Conservation (phyloP, 2,113 vertebrate genomes). For the Clarias gariepinus region DNA sequence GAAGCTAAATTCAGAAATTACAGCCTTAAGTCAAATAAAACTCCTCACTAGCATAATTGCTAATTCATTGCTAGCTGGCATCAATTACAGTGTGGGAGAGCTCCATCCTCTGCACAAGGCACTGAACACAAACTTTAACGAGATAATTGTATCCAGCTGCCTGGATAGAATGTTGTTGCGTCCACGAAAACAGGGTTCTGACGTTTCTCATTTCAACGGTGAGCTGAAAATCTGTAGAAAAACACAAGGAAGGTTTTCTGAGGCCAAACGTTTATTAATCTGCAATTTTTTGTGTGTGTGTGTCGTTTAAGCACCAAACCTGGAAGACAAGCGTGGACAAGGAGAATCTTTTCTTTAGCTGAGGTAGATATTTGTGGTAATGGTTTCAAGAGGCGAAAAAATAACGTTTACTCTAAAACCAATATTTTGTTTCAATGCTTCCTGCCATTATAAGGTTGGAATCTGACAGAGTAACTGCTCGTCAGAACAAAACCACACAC, state of each 20-base stretch:
- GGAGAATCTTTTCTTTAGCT: constrained; percentile 7
- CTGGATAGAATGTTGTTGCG: constrained; percentile 18
- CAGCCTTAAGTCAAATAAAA: constrained; percentile 20
- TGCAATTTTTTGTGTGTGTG: background rate
- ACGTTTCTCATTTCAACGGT: constrained; percentile 17
- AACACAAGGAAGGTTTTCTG: constrained; percentile 24
- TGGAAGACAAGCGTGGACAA: background rate
- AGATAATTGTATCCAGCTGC: constrained; percentile 66
- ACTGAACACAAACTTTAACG: constrained; percentile 23
- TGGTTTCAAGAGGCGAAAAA: constrained; percentile 37
- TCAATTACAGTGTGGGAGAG: constrained; percentile 27
- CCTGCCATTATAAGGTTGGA: constrained; percentile 44
- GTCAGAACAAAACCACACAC: constrained; percentile 10
- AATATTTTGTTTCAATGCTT: constrained; percentile 51
- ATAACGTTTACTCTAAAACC: constrained; percentile 35
- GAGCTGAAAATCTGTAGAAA: constrained; percentile 3
- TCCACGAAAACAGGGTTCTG: constrained; percentile 30
- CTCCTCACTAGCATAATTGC: constrained; percentile 23
- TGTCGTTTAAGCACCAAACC: background rate
- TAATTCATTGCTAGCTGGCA: constrained; percentile 32
- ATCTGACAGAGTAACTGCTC: constrained; percentile 18
- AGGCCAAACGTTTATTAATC: constrained; percentile 25
- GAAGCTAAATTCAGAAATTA: constrained; percentile 4
- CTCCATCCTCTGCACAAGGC: constrained; percentile 17
- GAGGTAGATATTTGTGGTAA: constrained; percentile 22